Conservation (phyloP, 2,113 vertebrate species). For the Mesoclemmys tuberculata region DNA sequence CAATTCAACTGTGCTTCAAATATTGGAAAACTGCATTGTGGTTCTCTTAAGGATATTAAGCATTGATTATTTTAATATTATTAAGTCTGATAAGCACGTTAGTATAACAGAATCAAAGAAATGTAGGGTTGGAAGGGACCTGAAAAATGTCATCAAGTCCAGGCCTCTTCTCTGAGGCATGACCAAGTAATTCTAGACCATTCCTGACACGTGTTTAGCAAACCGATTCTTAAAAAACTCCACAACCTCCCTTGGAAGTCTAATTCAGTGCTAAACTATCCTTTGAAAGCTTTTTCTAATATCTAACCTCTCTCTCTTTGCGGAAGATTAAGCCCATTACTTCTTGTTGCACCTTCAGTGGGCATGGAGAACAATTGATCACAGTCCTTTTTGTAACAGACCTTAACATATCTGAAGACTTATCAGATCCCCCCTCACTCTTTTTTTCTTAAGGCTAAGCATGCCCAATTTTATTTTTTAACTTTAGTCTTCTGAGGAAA, state of each 20-base stretch:
- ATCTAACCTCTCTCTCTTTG: background rate
- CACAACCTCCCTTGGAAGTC: background rate
- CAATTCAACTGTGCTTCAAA: background rate
- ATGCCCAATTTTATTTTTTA: background rate
- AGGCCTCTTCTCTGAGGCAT: background rate
- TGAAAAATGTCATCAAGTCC: background rate
- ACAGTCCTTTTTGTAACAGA: background rate
- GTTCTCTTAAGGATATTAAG: background rate
- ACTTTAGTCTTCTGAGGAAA: slow-evolving; percentile 33
- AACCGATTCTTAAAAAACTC: background rate
- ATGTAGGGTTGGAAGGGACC: background rate
- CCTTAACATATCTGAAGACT: background rate
- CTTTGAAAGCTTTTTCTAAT: background rate
- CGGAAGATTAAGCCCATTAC: background rate
- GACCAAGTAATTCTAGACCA: background rate
- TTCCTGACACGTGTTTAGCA: background rate
- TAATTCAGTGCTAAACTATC: background rate
- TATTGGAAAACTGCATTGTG: background rate
- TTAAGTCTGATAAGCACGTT: background rate
- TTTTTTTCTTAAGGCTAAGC: background rate
- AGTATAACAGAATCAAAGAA: background rate
- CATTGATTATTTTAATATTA: background rate
- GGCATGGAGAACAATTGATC: background rate
- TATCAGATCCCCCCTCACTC: background rate
- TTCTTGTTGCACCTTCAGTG: background rate